A percentile compares a stretch with the other conserved stretches of the same genome.
Evolutionary conservation across 1,140 invertebrate species (phyloP).

Genomic region (Eriosoma lanigerum): DNA sequence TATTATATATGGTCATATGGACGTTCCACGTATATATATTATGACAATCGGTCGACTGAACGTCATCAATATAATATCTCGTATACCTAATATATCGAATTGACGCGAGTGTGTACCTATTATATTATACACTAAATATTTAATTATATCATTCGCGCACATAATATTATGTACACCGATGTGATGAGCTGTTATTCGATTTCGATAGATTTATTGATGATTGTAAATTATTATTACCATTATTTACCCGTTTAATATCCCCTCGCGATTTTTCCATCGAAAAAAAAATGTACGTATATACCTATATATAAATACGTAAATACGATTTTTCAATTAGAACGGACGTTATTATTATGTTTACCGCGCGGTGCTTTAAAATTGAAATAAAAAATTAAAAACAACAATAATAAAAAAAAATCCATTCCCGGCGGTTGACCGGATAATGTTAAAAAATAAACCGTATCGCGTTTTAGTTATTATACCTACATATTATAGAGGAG

Average conservation of each 20-base stretch:
- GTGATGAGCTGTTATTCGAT: not conserved
- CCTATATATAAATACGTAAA: not conserved
- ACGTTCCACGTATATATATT: constrained; percentile 14
- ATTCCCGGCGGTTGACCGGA: constrained; percentile 8
- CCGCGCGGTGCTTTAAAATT: constrained; percentile 22
- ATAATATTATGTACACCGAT: not conserved
- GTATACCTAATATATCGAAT: too few relatives aligned
- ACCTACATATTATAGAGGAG: not conserved
- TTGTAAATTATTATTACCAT: not conserved
- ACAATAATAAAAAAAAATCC: constrained; percentile 16
- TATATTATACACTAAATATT: too few relatives aligned
- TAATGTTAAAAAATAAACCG: constrained; percentile 20
- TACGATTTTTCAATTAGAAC: constrained; percentile 13
- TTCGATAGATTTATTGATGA: not conserved
- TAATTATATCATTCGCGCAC: too few relatives aligned
- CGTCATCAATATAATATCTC: not conserved
- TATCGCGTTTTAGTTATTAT: not conserved
- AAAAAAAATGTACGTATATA: not conserved
- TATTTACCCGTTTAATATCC: constrained; percentile 5
- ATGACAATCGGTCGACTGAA: constrained; percentile 29
- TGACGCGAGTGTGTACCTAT: too few relatives aligned
- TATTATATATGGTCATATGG: not conserved
- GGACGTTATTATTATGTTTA: not conserved
- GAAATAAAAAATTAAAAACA: constrained; percentile 9
- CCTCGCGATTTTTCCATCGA: not conserved